Percentiles rank a stretch among this genome's conserved stretches.
phyloP scores from a whole-genome alignment of 2,888 invertebrate genomes.

The Dermolepida albohirtum region DNA sequence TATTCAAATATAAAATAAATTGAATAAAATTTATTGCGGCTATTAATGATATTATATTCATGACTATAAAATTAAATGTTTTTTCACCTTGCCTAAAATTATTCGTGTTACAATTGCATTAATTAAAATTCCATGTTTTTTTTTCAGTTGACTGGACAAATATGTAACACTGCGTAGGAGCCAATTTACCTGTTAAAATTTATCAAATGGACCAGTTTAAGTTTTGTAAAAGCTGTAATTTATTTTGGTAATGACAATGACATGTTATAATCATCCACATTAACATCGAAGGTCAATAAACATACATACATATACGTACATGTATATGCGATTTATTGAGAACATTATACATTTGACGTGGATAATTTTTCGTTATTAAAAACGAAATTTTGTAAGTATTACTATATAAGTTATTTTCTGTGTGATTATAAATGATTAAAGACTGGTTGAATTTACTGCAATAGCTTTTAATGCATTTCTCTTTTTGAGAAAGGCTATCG shows the following conservation, averaged over 20 bases:
- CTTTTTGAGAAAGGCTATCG: too few species aligned
- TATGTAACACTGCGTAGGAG: constrained; percentile 6
- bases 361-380: too few species aligned
- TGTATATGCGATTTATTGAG: too few species aligned
- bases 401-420: too few species aligned
- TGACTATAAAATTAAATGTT: not conserved
- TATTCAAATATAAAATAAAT: too few species aligned
- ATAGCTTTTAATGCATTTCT: too few species aligned
- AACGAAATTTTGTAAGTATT: too few species aligned
- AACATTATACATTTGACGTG: too few species aligned
- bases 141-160: not conserved
- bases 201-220: constrained; percentile 17
- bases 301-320: too few species aligned
- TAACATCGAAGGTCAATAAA: constrained; percentile 15
- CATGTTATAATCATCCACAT: constrained; percentile 24
- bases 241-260: constrained; percentile 34
- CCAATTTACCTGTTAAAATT: constrained; percentile 1
- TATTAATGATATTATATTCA: not conserved
- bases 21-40: too few species aligned
- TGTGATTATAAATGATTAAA: too few species aligned
- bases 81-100: constrained; percentile 11
- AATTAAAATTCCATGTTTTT: constrained; percentile 18
- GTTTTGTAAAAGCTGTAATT: constrained; percentile 25
- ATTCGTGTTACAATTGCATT: constrained; percentile 14
- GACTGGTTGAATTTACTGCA: too few species aligned